Evolutionary conservation across 2,888 invertebrate species (phyloP).

Genomic region (Lasioglossum calceatum): DNA sequence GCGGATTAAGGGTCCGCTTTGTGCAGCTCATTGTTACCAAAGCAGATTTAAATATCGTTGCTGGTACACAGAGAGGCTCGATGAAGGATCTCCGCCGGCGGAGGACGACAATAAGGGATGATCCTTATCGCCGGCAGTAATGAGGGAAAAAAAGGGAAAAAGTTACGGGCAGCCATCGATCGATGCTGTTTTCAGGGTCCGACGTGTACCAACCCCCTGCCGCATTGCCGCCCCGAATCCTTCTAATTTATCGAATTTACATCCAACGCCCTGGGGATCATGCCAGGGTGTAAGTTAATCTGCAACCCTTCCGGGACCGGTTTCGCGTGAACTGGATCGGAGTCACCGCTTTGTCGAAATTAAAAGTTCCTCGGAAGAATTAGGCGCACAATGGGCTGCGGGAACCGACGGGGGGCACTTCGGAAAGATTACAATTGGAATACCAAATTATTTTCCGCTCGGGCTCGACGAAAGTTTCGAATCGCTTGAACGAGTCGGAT

Average conservation of each 20-base stretch:
- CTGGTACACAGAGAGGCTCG: slow-evolving; percentile 20
- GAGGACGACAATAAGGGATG: slow-evolving; percentile 51
- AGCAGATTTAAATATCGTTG: slow-evolving; percentile 63
- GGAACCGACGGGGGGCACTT: background rate
- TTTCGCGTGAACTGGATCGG: background rate
- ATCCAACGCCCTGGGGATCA: slow-evolving; percentile 1
- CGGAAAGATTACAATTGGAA: background rate
- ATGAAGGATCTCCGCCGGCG: slow-evolving; percentile 16
- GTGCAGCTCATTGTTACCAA: slow-evolving; percentile 63
- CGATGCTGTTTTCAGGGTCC: slow-evolving; percentile 17
- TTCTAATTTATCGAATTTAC: slow-evolving; percentile 50
- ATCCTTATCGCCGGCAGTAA: slow-evolving; percentile 61
- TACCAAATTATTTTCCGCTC: background rate
- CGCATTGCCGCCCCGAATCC: background rate
- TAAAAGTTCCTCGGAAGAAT: slow-evolving; percentile 17
- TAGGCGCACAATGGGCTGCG: background rate
- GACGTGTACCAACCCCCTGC: slow-evolving; percentile 6
- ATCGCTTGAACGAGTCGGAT: background rate
- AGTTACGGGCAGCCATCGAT: slow-evolving; percentile 16
- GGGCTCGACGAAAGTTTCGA: background rate
- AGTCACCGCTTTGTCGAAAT: slow-evolving; percentile 4
- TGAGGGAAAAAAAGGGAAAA: slow-evolving; percentile 39
- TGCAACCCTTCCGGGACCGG: background rate
- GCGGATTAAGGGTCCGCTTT: slow-evolving; percentile 75
- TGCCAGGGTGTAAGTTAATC: slow-evolving; percentile 17